Percentiles rank a stretch among this genome's conserved stretches.
Evolutionary conservation across 2,888 invertebrate species (phyloP).

Genomic region (Caenorhabditis japonica): DNA sequence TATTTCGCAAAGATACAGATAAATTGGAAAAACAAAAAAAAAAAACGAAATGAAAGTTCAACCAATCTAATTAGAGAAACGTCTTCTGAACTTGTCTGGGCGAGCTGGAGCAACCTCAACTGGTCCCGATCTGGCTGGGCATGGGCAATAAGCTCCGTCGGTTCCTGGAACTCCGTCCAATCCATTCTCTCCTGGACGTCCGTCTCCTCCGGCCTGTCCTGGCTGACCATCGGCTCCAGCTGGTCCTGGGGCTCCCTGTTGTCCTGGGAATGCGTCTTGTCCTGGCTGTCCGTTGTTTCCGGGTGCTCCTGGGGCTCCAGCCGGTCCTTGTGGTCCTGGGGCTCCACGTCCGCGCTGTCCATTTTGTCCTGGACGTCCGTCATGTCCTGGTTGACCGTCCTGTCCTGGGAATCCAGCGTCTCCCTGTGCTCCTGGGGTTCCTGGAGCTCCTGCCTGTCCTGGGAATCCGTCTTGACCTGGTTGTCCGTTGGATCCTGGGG

Average conservation of each 20-base stretch:
- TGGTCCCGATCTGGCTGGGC: conserved; percentile 41
- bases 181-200: conserved; percentile 38
- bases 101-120: conserved; percentile 39
- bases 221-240: conserved; percentile 54
- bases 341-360: conserved; percentile 42
- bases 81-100: conserved; percentile 43
- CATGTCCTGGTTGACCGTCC: conserved; percentile 41
- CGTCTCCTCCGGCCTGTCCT: conserved; percentile 43
- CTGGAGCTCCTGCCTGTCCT: conserved; percentile 50
- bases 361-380: conserved; percentile 60
- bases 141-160: conserved; percentile 47
- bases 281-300: conserved; percentile 47
- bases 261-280: conserved; percentile 57
- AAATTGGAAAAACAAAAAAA: conserved; percentile 7
- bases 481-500: conserved; percentile 48
- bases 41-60: not conserved
- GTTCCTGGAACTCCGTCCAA: conserved; percentile 46
- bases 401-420: conserved; percentile 38
- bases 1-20: conserved; percentile 29
- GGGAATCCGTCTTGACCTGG: conserved; percentile 37
- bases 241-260: conserved; percentile 50
- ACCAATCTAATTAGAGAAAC: conserved; percentile 35
- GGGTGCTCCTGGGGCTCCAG: conserved; percentile 28
- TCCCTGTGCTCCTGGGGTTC: conserved; percentile 45
- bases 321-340: conserved; percentile 35